These are phyloP conservation scores for Pseudococcus viburni DNA, from an alignment of 2,888 invertebrate species.

Conservation along the genomic window DNA sequence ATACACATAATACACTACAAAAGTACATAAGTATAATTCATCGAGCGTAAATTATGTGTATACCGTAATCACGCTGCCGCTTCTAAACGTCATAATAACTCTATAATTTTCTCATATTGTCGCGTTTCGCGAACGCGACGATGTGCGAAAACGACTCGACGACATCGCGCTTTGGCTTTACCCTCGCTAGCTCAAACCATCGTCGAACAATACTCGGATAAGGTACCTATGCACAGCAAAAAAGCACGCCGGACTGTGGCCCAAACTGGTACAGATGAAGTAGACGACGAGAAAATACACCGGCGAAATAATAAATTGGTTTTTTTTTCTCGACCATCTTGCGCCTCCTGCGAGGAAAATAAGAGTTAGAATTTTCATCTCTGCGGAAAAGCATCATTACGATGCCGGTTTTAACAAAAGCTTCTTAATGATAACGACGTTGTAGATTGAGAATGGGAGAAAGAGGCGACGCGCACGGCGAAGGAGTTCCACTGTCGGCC, in stretches of 20 bases:
- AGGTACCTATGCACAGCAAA: neutral
- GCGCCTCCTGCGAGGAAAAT: conserved; percentile 13
- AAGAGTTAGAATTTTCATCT: conserved; percentile 54
- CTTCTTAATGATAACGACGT: conserved; percentile 57
- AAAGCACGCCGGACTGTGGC: neutral
- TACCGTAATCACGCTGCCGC: conserved; percentile 9
- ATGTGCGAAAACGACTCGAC: neutral
- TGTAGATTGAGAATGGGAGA: conserved; percentile 41
- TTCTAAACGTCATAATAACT: conserved; percentile 49
- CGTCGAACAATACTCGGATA: too few species aligned
- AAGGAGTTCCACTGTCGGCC: neutral
- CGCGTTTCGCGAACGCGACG: neutral
- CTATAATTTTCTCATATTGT: conserved; percentile 43
- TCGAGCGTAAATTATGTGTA: conserved; percentile 33
- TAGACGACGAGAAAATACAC: conserved; percentile 8
- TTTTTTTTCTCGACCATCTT: neutral
- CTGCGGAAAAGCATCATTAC: conserved; percentile 55
- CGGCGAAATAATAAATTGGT: conserved; percentile 37
- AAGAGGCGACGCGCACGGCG: neutral
- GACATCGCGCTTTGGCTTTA: neutral
- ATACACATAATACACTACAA: neutral
- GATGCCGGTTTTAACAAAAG: conserved; percentile 50
- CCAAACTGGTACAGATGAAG: neutral
- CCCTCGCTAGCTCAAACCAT: too few species aligned
- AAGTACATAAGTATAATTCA: neutral